Percentiles rank a stretch among this genome's conserved stretches.
Conservation (phyloP, 2,888 invertebrate genomes). For the Melinaea marsaeus region DNA sequence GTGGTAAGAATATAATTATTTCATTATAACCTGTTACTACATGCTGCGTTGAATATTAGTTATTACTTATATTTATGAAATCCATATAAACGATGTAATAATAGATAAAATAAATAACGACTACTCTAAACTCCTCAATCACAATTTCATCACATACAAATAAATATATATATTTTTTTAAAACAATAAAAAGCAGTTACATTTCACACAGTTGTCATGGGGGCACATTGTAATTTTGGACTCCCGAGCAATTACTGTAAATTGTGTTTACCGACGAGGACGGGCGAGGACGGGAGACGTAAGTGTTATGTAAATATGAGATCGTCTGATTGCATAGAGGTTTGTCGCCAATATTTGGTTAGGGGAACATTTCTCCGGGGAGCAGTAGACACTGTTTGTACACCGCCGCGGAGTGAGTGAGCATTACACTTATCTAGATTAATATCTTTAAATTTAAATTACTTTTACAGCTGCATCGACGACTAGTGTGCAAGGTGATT, state of each 20-base stretch:
- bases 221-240: background rate
- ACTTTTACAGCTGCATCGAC: conserved; percentile 14
- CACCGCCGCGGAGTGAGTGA: conserved; percentile 21
- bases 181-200: background rate
- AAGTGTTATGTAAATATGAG: conserved; percentile 30
- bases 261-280: conserved; percentile 22
- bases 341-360: conserved; percentile 27
- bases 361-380: conserved; percentile 56
- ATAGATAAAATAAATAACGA: no score
- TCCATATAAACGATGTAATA: no score
- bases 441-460: conserved; percentile 44
- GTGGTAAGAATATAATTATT: no score
- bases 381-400: conserved; percentile 39
- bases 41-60: no score
- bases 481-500: background rate
- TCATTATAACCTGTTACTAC: no score
- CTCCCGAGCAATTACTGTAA: conserved; percentile 1
- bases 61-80: no score
- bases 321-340: conserved; percentile 25
- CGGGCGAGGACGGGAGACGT: conserved; percentile 19
- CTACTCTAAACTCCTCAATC: no score
- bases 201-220: background rate
- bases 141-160: no score
- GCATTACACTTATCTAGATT: conserved; percentile 52
- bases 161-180: no score